Conservation (phyloP, 2,797 vertebrate genomes). For the Phylloscopus collybita region DNA sequence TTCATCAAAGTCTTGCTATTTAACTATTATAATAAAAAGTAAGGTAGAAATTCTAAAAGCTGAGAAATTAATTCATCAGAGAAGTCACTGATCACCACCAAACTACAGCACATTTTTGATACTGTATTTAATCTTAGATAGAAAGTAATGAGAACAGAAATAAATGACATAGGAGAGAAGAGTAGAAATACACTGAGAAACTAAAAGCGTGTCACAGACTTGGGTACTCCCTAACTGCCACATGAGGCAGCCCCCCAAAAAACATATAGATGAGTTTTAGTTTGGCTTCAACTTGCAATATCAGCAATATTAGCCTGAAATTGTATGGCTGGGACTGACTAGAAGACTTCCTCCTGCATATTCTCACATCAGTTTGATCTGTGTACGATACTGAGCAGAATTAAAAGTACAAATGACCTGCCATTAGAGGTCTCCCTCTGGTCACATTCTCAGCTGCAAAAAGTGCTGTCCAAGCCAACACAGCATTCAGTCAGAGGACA, state of each 20-base stretch:
- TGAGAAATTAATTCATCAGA: neutral
- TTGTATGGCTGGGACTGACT: neutral
- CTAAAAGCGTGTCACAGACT: neutral
- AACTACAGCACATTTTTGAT: neutral
- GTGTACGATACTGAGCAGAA: neutral
- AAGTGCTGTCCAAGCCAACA: neutral
- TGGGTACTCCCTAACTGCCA: neutral
- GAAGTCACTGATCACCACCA: neutral
- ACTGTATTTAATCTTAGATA: neutral
- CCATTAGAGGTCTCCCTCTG: constrained; percentile 44
- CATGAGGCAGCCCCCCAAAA: fast-evolving
- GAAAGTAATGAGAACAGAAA: neutral
- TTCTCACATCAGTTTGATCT: neutral
- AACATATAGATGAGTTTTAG: neutral
- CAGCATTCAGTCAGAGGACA: neutral
- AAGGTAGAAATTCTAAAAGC: neutral
- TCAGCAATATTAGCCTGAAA: neutral
- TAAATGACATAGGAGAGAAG: neutral
- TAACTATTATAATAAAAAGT: neutral
- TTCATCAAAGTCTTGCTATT: neutral
- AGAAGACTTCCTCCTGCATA: neutral
- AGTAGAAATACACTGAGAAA: neutral
- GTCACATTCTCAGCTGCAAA: neutral
- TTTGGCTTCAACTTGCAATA: neutral
- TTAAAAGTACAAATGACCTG: neutral